A percentile compares a stretch with the other conserved stretches of the same genome.
phyloP scores from a whole-genome alignment of 2,888 invertebrate genomes.

The Pristionchus fissidentatus region DNA sequence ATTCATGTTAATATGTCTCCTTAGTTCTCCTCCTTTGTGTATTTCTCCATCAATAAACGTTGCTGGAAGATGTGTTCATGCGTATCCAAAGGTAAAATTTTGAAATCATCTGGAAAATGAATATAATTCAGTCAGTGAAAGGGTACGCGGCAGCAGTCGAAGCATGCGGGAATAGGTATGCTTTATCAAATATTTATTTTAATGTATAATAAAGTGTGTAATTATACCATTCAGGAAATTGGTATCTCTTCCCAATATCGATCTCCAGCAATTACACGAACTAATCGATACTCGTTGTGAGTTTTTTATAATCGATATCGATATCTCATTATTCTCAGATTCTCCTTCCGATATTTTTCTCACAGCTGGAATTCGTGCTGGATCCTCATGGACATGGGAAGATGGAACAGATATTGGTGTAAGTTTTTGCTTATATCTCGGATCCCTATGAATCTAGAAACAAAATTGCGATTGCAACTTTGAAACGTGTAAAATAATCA shows the following conservation, averaged over 20 bases:
- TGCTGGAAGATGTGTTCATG: conserved; percentile 6
- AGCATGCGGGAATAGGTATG: conserved; percentile 14
- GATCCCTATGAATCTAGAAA: not conserved
- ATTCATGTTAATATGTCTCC: not conserved
- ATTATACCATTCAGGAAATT: conserved; percentile 4
- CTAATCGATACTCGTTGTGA: not conserved
- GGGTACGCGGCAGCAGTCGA: not conserved
- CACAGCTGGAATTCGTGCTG: conserved; percentile 64
- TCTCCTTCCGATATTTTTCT: conserved; percentile 49
- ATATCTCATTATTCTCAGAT: not conserved
- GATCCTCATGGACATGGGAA: conserved; percentile 65
- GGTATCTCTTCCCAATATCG: conserved; percentile 8
- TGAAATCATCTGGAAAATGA: not conserved
- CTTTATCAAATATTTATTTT: not conserved
- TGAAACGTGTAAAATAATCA: too few species aligned
- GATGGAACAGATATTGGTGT: conserved; percentile 52
- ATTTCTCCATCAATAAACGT: conserved; percentile 22
- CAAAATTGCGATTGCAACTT: too few species aligned
- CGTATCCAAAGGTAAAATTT: not conserved
- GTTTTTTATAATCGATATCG: not conserved
- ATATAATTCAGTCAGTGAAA: conserved; percentile 9
- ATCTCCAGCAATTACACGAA: not conserved
- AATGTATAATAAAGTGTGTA: too few species aligned
- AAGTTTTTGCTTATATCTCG: too few species aligned
- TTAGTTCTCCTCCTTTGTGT: not conserved